Percentiles rank a stretch among this genome's conserved stretches.
Conservation (phyloP, 2,113 vertebrate genomes). For the Salvelinus sp. region DNA sequence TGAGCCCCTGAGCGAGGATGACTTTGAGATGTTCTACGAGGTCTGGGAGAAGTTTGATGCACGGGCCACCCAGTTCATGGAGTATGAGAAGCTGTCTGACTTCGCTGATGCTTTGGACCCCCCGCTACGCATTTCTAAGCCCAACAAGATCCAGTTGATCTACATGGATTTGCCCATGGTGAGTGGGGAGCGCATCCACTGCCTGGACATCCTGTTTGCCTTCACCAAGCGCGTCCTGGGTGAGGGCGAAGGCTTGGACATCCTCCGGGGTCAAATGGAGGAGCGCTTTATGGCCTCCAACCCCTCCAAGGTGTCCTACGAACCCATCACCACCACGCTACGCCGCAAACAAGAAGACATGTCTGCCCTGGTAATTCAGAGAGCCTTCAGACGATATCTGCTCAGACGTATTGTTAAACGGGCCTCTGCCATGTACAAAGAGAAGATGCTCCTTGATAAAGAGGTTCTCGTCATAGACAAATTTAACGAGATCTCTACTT, state of each 20-base stretch:
- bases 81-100: constrained; percentile 82
- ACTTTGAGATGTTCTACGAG: constrained; percentile 97
- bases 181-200: constrained; percentile 94
- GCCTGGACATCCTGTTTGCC: constrained; percentile 95
- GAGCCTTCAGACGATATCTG: constrained; percentile 80
- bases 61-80: constrained; percentile 87
- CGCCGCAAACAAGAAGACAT: constrained; percentile 88
- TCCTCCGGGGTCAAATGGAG: constrained; percentile 93
- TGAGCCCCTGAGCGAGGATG: constrained; percentile 91
- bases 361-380: constrained; percentile 89
- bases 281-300: constrained; percentile 94
- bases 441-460: constrained; percentile 74
- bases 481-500: constrained; percentile 74
- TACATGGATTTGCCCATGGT: constrained; percentile 96
- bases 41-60: constrained; percentile 95
- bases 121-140: constrained; percentile 86
- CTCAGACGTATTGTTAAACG: constrained; percentile 68
- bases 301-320: constrained; percentile 92
- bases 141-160: constrained; percentile 87
- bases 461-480: constrained; percentile 78
- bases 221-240: constrained; percentile 97
- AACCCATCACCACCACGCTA: constrained; percentile 93
- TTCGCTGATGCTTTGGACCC: constrained; percentile 87
- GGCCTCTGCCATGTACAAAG: constrained; percentile 67
- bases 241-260: constrained; percentile 89